Percentiles rank a stretch among this genome's conserved stretches.
These are phyloP conservation scores for Oceanodroma tethys DNA, from an alignment of 2,113 vertebrate species.

Conservation along the genomic window DNA sequence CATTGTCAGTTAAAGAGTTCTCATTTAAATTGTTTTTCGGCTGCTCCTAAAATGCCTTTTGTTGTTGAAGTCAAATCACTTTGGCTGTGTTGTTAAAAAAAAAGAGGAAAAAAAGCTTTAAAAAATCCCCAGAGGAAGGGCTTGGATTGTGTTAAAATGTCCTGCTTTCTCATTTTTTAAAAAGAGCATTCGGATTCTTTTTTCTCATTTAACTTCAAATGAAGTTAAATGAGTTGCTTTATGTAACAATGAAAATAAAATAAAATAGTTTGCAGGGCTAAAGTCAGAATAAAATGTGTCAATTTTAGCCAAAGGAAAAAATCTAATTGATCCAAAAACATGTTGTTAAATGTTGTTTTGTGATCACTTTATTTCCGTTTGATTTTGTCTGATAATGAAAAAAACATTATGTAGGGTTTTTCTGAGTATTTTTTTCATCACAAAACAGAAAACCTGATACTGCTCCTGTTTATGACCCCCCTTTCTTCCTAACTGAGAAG, in stretches of 20 bases:
- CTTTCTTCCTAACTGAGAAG: neutral
- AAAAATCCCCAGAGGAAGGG: neutral
- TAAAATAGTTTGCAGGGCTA: neutral
- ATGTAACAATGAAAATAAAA: slow-evolving; percentile 5
- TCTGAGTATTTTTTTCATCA: neutral
- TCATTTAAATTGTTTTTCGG: slow-evolving; percentile 12
- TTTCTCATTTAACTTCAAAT: neutral
- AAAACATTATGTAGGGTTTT: neutral
- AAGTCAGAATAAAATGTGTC: neutral
- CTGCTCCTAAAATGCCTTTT: neutral
- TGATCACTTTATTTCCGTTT: slow-evolving; percentile 15
- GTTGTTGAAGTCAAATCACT: slow-evolving; percentile 13
- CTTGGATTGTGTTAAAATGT: neutral
- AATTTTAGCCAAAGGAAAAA: slow-evolving; percentile 1
- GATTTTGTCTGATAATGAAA: neutral
- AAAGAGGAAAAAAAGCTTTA: neutral
- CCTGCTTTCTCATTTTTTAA: neutral
- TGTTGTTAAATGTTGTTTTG: neutral
- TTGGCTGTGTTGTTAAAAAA: neutral
- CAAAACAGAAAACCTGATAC: neutral
- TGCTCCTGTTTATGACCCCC: neutral
- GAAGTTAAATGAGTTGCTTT: slow-evolving; percentile 31
- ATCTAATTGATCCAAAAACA: neutral
- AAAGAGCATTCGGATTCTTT: neutral
- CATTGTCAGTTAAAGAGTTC: neutral